These are phyloP conservation scores for Chelonia mydas DNA, from an alignment of 2,797 vertebrate genomes.

Conservation along the genomic window DNA sequence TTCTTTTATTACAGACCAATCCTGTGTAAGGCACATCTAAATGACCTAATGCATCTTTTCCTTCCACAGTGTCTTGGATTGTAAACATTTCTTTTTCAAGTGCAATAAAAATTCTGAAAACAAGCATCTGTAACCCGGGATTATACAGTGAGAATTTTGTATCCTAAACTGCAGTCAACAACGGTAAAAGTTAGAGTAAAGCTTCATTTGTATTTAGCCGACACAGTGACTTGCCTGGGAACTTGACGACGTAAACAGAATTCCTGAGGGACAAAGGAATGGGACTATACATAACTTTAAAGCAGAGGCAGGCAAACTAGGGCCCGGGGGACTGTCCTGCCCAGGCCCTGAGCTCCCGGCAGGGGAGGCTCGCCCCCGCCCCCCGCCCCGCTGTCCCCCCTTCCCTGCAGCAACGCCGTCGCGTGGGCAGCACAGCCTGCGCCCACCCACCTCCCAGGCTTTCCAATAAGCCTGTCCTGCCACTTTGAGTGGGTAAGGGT, in stretches of 20 bases:
- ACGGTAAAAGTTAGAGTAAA: not conserved
- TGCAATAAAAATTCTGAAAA: not conserved
- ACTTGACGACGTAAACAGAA: accelerated
- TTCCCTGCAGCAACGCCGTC: too few relatives aligned
- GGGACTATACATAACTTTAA: not conserved
- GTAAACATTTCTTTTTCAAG: not conserved
- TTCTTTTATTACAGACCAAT: not conserved
- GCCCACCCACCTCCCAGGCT: too few relatives aligned
- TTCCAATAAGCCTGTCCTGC: too few relatives aligned
- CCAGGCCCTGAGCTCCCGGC: too few relatives aligned
- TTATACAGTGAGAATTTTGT: not conserved
- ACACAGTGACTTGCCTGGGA: not conserved
- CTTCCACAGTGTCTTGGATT: accelerated
- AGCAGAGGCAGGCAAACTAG: not conserved
- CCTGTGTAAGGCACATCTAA: not conserved
- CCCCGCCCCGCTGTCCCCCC: too few relatives aligned
- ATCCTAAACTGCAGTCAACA: not conserved
- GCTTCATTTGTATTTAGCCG: accelerated
- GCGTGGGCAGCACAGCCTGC: too few relatives aligned
- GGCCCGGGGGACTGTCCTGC: too few relatives aligned
- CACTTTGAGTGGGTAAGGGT: too few relatives aligned
- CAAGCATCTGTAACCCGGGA: not conserved
- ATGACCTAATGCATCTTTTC: not conserved
- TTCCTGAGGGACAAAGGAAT: not conserved
- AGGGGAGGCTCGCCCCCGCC: too few relatives aligned